Evolutionary conservation across 2,797 vertebrate genomes (phyloP).

Genomic region (Chiroxiphia lanceolata): DNA sequence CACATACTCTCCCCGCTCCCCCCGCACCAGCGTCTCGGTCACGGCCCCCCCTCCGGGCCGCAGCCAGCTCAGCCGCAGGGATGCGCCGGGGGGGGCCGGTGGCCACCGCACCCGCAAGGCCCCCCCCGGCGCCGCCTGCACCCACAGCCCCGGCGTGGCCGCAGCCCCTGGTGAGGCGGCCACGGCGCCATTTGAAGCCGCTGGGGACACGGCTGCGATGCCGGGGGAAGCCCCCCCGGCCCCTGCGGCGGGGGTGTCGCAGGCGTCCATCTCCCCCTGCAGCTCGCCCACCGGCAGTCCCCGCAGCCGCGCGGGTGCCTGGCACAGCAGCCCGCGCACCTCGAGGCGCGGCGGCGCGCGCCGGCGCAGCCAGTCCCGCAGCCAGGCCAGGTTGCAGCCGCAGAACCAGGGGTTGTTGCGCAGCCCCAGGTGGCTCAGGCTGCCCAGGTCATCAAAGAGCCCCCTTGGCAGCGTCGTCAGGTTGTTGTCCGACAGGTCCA

Average conservation of each 20-base stretch:
- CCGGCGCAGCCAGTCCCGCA: constrained; percentile 89
- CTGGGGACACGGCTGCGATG: accelerated
- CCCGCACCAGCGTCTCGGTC: background rate
- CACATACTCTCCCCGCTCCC: background rate
- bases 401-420: constrained; percentile 96
- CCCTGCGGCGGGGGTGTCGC: accelerated
- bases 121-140: background rate
- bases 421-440: constrained; percentile 85
- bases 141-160: background rate
- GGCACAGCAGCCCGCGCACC: constrained; percentile 90
- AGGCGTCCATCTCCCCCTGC: constrained; percentile 84
- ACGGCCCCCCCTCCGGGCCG: constrained; percentile 86
- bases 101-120: background rate
- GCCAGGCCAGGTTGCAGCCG: constrained; percentile 91
- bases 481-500: constrained; percentile 95
- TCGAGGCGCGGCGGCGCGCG: constrained; percentile 56
- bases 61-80: constrained; percentile 91
- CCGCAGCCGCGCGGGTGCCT: constrained; percentile 86
- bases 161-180: accelerated
- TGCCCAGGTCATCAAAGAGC: constrained; percentile 89
- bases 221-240: accelerated
- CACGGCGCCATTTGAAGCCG: accelerated
- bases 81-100: constrained; percentile 78
- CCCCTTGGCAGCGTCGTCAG: constrained; percentile 90
- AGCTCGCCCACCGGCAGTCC: constrained; percentile 90